These are phyloP conservation scores for Montipora foliosa DNA, from an alignment of 64 coral and sea anemone genomes.

Conservation along the genomic window DNA sequence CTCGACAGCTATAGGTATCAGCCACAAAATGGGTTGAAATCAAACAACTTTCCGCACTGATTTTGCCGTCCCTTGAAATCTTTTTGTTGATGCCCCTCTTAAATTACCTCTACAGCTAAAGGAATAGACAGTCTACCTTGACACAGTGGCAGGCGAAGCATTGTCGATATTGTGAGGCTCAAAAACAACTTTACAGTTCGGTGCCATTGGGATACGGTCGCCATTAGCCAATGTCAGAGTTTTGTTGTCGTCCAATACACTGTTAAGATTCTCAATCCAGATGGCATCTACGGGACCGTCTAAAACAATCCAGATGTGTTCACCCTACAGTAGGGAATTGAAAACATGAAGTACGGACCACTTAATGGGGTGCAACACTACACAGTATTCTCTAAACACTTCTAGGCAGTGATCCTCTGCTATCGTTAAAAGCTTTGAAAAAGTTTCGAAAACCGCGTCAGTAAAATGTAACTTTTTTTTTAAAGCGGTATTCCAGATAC, in stretches of 20 bases:
- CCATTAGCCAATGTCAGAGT: conserved; percentile 93
- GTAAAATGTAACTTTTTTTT: too few relatives aligned
- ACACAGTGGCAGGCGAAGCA: conserved; percentile 94
- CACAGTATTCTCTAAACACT: too few relatives aligned
- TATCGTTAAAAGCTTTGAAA: too few relatives aligned
- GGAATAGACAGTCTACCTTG: conserved; percentile 50
- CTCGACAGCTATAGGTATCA: too few relatives aligned
- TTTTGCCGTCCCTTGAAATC: too few relatives aligned
- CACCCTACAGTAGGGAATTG: conserved; percentile 41
- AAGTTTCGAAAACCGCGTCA: too few relatives aligned
- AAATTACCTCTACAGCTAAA: background rate
- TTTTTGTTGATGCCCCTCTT: too few relatives aligned
- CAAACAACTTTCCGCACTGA: too few relatives aligned
- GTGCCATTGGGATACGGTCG: conserved; percentile 93
- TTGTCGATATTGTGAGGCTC: conserved; percentile 98
- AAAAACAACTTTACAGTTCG: conserved; percentile 92
- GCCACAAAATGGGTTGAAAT: too few relatives aligned
- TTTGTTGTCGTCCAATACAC: conserved; percentile 96
- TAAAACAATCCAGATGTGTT: conserved; percentile 98
- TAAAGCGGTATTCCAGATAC: too few relatives aligned
- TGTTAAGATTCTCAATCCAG: conserved; percentile 99
- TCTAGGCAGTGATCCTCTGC: too few relatives aligned
- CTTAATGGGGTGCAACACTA: too few relatives aligned
- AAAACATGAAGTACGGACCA: background rate
- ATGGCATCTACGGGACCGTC: conserved; percentile 97